Evolutionary conservation across 2,888 invertebrate species (phyloP), one percentile per base, ranked within the genome.

Genomic region (Eustalomyia histrio): DNA sequence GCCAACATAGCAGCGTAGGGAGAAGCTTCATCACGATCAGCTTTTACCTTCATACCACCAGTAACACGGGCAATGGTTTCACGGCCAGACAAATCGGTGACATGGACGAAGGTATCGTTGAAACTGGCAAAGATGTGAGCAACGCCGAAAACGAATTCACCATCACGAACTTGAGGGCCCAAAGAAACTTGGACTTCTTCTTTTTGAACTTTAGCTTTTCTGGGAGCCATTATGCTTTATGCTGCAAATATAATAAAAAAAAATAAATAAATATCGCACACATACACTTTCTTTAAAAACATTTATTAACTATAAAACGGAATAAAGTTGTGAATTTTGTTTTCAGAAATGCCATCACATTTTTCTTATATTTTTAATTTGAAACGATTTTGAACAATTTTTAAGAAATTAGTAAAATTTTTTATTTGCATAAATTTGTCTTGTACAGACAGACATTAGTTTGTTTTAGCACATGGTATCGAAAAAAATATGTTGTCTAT

Each of bases 1-100:
- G 99, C 99, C 92, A 99, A 97, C 99, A 99, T 99, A 94, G 99
- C 99, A 88, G 99, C 99, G 90, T 99, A 99, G 61, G 99, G 99
- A 60, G 99, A 99, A 84, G 99, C 98, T 92, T 99, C 99, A 92
- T 99, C 99, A 93, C 99, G 95, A 92, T 99, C 99, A 87, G 99
- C 99, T 92, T 99, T 99, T 60, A 99, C 99, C 92, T 99, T 99
- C 99, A 99, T 99, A 82, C 97, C 97, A 87, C 97, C 97, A 86
- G 99, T 99, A 71, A 99, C 97, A 89, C 99, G 93, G 84, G 96
- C 96, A 88, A 97, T 97, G 16, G 97, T 97, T 94, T 97, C 97
- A 89, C 96, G 95, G 86, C 99, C 99, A 78, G 99, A 99, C 88
- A 99, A 93, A 92, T 99, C 99, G 16, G 99, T 99, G 83, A 99